Conservation (phyloP, 1,140 invertebrate genomes). For the Aporrectodea caliginosa region DNA sequence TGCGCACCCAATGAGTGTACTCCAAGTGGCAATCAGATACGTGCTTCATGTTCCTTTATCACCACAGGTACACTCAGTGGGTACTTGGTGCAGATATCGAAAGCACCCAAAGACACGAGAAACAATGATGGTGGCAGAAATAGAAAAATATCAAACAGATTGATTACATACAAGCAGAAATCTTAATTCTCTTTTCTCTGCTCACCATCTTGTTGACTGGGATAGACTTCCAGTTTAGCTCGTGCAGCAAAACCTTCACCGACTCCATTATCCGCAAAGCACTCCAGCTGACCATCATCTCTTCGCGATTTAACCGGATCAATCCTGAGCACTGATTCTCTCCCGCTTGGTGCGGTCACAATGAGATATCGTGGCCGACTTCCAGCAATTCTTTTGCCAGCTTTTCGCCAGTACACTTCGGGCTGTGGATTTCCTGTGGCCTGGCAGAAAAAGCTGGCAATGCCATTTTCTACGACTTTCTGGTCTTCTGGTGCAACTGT, state of each 20-base stretch:
- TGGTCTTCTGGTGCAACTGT: constrained; percentile 43
- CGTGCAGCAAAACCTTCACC: constrained; percentile 78
- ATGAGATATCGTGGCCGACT: constrained; percentile 56
- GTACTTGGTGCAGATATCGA: too few species aligned
- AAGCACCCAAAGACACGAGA: too few species aligned
- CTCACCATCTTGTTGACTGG: background rate
- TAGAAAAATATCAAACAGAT: too few species aligned
- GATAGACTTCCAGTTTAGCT: constrained; percentile 78
- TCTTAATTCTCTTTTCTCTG: too few species aligned
- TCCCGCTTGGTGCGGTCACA: constrained; percentile 62
- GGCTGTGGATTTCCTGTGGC: constrained; percentile 82
- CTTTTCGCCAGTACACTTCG: constrained; percentile 84
- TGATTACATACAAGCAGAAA: too few species aligned
- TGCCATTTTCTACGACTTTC: constrained; percentile 76
- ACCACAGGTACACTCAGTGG: too few species aligned
- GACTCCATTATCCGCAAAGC: constrained; percentile 45
- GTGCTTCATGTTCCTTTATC: too few species aligned
- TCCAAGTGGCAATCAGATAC: too few species aligned
- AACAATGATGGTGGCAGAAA: too few species aligned
- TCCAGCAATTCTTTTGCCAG: constrained; percentile 71
- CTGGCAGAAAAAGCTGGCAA: constrained; percentile 90
- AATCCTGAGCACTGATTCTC: constrained; percentile 78
- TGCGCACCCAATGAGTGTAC: too few species aligned
- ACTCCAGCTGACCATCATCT: constrained; percentile 66
- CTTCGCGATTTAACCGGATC: constrained; percentile 79